Percentiles rank a stretch among this genome's conserved stretches.
Evolutionary conservation across 2,797 vertebrate genomes (phyloP).

Genomic region (Myotis pilosus): DNA sequence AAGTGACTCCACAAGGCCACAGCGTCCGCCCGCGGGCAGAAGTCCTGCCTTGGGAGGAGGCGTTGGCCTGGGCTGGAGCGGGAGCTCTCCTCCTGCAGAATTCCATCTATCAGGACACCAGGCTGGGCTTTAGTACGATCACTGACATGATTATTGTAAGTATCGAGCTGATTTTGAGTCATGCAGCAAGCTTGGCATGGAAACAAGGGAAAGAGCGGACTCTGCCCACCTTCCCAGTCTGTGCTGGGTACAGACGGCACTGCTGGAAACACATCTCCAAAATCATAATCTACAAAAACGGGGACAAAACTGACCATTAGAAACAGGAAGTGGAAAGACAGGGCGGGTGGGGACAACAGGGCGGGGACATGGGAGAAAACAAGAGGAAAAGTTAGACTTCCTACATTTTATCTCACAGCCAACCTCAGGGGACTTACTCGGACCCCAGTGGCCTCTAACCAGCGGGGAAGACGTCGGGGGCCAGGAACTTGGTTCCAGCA

Average conservation of each 20-base stretch:
- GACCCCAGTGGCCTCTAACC: neutral
- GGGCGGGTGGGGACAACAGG: neutral
- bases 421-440: neutral
- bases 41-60: neutral
- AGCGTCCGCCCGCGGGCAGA: neutral
- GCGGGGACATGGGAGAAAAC: slow-evolving; percentile 18
- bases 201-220: slow-evolving; percentile 84
- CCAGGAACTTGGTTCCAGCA: neutral
- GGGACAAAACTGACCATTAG: slow-evolving; percentile 94
- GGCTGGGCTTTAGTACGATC: slow-evolving; percentile 57
- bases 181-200: slow-evolving; percentile 85
- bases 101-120: slow-evolving; percentile 74
- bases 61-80: neutral
- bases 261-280: slow-evolving; percentile 99
- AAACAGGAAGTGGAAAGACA: slow-evolving; percentile 69
- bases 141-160: slow-evolving; percentile 29
- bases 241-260: slow-evolving; percentile 98
- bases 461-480: neutral
- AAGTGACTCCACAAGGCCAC: neutral
- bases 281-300: slow-evolving; percentile 99
- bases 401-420: neutral
- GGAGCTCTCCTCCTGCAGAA: slow-evolving; percentile 69
- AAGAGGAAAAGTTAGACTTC: slow-evolving; percentile 6
- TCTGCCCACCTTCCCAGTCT: slow-evolving; percentile 99
- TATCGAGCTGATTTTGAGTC: slow-evolving; percentile 69